Evolutionary conservation across 1,140 invertebrate genomes (phyloP), one percentile per base, ranked within the genome.

Genomic region (Cepaea nemoralis): DNA sequence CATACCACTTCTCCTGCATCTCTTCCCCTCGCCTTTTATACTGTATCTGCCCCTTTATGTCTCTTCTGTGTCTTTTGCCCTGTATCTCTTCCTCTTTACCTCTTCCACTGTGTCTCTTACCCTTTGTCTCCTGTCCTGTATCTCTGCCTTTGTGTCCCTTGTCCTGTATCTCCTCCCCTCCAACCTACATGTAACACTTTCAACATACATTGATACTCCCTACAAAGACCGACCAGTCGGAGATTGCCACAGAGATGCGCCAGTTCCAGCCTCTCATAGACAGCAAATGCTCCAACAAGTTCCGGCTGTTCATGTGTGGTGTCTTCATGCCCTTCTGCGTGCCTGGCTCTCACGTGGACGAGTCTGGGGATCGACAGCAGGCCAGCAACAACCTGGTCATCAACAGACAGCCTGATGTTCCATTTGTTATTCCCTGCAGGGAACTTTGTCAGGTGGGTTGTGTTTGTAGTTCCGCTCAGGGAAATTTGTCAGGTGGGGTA

Each of bases 281-380:
- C 33, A 80, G 74, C 8, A 78, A 81, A 2, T 85, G 84, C 71
- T 83, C 83, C 22, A 48, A 69, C 0, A 71, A 83, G 33, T 76
- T 85, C 35, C 40, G 74, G 19, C 81, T 85, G 39, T 83, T 85
- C 40, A 69, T 85, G 19, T 85, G 84, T 66, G 84, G 84, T 12
- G 81, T 80, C 16, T 85, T 74, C 81, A 83, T 85, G 83, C 84
- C 84, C 0, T 85, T 82, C 79, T 85, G 84, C 50, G 70, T 82
- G 33, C 78, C 74, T 31, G 81, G 74, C 12, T 35, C 67, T 0
- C 77, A 22, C 16, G 69, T 40, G 35, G 67, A 37, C 2, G 69
- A 40, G 37, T 6, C 1, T 42, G 37, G 39, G 3, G 27, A 40
- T 19, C 8, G 50, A 0, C 1, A 39, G n/a, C 31, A 75, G 12